Percentiles rank a stretch among this genome's conserved stretches.
Conservation (phyloP, 2,888 invertebrate genomes). For the Dioctria linearis region DNA sequence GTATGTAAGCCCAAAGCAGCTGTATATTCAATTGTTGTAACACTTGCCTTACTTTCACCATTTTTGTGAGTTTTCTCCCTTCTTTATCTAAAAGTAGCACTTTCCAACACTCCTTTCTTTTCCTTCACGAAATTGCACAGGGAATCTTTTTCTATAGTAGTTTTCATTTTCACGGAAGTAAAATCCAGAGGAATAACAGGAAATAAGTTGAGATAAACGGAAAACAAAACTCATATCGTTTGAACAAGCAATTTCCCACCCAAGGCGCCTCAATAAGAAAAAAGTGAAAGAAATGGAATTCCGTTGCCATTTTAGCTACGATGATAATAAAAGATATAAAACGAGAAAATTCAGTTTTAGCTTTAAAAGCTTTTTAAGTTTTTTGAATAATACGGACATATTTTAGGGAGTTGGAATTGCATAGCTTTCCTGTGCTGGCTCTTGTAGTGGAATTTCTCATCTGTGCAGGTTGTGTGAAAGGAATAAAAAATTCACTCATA, state of each 20-base stretch:
- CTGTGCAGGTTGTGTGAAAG: not conserved
- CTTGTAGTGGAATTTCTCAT: not conserved
- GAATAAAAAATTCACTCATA: too few species aligned
- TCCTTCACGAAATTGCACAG: too few species aligned
- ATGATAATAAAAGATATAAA: not conserved
- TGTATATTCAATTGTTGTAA: too few species aligned
- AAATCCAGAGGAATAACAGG: constrained; percentile 43
- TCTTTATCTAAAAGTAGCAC: too few species aligned
- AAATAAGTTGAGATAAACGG: constrained; percentile 56
- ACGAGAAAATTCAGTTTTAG: constrained; percentile 11
- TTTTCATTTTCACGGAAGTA: constrained; percentile 7
- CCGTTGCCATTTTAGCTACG: constrained; percentile 4
- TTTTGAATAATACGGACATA: constrained; percentile 20
- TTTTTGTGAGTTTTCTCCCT: too few species aligned
- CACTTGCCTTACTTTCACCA: too few species aligned
- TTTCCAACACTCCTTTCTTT: too few species aligned
- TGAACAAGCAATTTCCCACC: constrained; percentile 45
- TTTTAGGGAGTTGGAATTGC: not conserved
- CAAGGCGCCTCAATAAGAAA: constrained; percentile 21
- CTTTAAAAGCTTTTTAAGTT: constrained; percentile 19
- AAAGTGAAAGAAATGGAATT: constrained; percentile 20
- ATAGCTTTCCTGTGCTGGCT: not conserved
- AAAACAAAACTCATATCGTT: constrained; percentile 58
- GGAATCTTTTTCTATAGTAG: not conserved
- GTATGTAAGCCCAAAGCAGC: too few species aligned